phyloP scores from a whole-genome alignment of 2,113 vertebrate genomes.

The Tylochromis polylepis region DNA sequence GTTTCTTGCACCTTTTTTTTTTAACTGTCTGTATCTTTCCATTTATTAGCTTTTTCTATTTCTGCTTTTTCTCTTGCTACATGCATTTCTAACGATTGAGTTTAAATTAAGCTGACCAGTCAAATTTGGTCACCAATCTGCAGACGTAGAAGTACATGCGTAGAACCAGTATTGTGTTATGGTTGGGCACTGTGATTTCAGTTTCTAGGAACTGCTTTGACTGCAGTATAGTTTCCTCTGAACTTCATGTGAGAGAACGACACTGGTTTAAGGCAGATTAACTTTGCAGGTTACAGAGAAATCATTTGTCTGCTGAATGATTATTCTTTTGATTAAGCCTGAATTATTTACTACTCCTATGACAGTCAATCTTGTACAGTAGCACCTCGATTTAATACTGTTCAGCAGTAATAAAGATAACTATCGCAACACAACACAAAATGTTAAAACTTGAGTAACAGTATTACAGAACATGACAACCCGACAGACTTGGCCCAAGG shows the following conservation, averaged over 20 bases:
- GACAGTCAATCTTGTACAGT: background rate
- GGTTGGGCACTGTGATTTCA: conserved; percentile 2
- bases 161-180: background rate
- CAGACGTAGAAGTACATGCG: background rate
- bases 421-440: background rate
- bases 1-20: background rate
- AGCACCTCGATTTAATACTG: background rate
- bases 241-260: background rate
- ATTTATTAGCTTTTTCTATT: background rate
- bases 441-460: background rate
- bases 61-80: background rate
- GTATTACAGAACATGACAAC: background rate
- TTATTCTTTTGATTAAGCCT: background rate
- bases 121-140: background rate
- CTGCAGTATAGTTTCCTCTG: background rate
- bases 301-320: background rate
- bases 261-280: background rate
- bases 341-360: conserved; percentile 1
- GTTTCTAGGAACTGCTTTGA: background rate
- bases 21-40: background rate
- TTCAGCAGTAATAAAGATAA: background rate
- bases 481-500: background rate
- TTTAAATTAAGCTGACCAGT: conserved; percentile 7
- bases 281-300: background rate
- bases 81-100: background rate